A percentile compares a stretch with the other conserved stretches of the same genome.
phyloP scores from a whole-genome alignment of 1,140 invertebrate genomes.

The Phthorimaea operculella region DNA sequence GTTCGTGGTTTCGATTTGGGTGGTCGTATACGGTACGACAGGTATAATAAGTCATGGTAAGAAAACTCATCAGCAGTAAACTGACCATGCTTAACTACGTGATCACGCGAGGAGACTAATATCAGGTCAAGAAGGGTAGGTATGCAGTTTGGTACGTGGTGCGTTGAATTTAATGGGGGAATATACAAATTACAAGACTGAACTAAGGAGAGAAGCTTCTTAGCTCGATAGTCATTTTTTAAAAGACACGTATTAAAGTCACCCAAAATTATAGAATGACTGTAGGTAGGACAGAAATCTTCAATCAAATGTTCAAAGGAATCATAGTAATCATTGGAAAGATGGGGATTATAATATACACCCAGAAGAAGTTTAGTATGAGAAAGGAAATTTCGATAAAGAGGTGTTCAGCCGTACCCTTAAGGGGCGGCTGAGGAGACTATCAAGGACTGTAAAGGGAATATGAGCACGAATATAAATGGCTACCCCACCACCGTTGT shows the following conservation, averaged over 20 bases:
- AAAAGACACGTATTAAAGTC: constrained; percentile 19
- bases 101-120: constrained; percentile 8
- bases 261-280: constrained; percentile 17
- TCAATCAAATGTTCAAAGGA: constrained; percentile 17
- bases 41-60: constrained; percentile 4
- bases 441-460: constrained; percentile 2
- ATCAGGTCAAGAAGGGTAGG: constrained; percentile 16
- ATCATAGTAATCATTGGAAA: constrained; percentile 13
- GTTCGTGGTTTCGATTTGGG: constrained; percentile 7
- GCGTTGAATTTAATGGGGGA: constrained; percentile 14
- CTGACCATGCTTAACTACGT: constrained; percentile 14
- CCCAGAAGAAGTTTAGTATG: constrained; percentile 10
- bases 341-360: constrained; percentile 19
- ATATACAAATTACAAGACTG: constrained; percentile 13
- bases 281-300: constrained; percentile 8
- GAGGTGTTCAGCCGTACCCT: constrained; percentile 14
- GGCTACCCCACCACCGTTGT: constrained; percentile 8
- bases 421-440: constrained; percentile 8
- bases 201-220: constrained; percentile 7
- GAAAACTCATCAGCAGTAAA: constrained; percentile 12
- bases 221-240: constrained; percentile 5
- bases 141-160: constrained; percentile 12
- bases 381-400: constrained; percentile 12
- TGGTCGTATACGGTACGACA: constrained; percentile 8
- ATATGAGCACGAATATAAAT: constrained; percentile 9